These are phyloP conservation scores for Pleuronectes platessa DNA, from an alignment of 2,113 vertebrate genomes.

Conservation along the genomic window DNA sequence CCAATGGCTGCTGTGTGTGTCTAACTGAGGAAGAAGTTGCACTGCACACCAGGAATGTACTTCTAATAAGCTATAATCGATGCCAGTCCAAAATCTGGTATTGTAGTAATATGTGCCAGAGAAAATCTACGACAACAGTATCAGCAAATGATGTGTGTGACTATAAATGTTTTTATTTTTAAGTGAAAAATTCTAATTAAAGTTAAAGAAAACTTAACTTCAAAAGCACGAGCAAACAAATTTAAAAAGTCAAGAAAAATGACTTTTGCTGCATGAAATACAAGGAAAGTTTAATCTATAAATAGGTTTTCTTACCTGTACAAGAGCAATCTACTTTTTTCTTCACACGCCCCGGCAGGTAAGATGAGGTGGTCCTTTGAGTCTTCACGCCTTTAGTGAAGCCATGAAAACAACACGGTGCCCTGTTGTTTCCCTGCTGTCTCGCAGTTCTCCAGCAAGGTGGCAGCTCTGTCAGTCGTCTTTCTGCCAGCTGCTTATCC, in stretches of 20 bases:
- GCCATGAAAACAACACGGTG: constrained; percentile 32
- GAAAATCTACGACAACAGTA: background rate
- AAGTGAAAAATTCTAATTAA: background rate
- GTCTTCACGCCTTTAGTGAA: constrained; percentile 31
- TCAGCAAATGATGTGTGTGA: background rate
- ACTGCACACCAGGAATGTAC: constrained; percentile 55
- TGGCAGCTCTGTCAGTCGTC: constrained; percentile 53
- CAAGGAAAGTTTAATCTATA: background rate
- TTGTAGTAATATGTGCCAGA: background rate
- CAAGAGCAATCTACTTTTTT: background rate
- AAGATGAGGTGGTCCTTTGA: constrained; percentile 17
- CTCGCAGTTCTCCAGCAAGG: constrained; percentile 57
- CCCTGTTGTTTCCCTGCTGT: constrained; percentile 10
- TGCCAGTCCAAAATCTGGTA: constrained; percentile 11
- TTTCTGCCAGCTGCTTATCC: constrained; percentile 59
- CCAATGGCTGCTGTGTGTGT: constrained; percentile 12
- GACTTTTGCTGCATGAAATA: background rate
- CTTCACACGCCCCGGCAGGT: constrained; percentile 4
- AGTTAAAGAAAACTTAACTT: background rate
- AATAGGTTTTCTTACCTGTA: constrained; percentile 23
- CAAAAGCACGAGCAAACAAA: background rate
- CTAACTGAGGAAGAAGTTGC: constrained; percentile 56
- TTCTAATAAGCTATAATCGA: constrained; percentile 48
- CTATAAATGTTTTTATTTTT: background rate
- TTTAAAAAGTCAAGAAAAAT: background rate